phyloP scores from a whole-genome alignment of 2,797 vertebrate genomes.

The Poliocrania exsul region DNA sequence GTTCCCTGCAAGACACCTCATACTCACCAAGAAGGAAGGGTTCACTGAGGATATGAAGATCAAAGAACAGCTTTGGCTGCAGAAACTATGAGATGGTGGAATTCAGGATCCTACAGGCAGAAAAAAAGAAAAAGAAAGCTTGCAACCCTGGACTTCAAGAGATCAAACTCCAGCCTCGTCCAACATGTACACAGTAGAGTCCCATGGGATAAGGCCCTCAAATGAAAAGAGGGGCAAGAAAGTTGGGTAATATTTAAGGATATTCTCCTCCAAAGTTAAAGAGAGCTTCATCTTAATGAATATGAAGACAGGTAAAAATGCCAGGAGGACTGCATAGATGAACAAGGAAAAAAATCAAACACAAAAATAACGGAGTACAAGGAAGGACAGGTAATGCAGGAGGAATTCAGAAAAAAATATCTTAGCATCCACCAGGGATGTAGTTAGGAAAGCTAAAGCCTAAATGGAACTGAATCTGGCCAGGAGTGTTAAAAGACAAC shows the following conservation, averaged over 20 bases:
- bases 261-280: not conserved
- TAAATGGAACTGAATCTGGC: not conserved
- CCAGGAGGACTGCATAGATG: not conserved
- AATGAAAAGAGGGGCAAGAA: not conserved
- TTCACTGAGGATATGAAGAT: not conserved
- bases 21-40: not conserved
- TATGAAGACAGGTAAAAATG: not conserved
- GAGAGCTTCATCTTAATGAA: not conserved
- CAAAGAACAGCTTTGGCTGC: not conserved
- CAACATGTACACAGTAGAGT: not conserved
- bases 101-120: not conserved
- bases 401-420: not conserved
- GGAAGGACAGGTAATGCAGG: not conserved
- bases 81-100: not conserved
- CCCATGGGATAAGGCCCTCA: not conserved
- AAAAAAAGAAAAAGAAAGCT: not conserved
- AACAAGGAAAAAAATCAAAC: not conserved
- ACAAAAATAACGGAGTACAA: not conserved
- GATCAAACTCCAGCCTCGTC: not conserved
- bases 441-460: not conserved
- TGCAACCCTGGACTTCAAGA: not conserved
- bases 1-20: not conserved
- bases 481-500: not conserved
- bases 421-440: not conserved
- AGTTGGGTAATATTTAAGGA: not conserved